Percentiles rank a stretch among this genome's conserved stretches.
These are phyloP conservation scores for Ypsolopha scabrella DNA, from an alignment of 2,888 invertebrate species.

Conservation along the genomic window DNA sequence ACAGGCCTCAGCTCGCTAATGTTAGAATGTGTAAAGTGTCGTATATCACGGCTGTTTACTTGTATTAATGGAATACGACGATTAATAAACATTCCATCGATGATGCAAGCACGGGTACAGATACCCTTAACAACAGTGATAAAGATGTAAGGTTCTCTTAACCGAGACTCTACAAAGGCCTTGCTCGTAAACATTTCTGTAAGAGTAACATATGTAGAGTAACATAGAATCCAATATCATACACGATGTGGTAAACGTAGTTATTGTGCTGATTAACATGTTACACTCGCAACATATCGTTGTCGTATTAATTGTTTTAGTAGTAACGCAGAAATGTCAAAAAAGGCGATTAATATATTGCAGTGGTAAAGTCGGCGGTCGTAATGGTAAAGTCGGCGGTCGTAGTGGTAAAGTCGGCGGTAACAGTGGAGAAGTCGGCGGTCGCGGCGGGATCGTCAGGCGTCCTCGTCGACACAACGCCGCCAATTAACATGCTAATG, in stretches of 20 bases:
- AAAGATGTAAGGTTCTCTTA: not conserved
- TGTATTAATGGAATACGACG: constrained; percentile 25
- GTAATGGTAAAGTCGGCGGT: constrained; percentile 11
- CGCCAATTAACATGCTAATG: constrained; percentile 66
- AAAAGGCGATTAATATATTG: constrained; percentile 19
- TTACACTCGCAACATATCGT: not conserved
- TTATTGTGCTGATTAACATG: not conserved
- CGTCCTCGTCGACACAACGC: constrained; percentile 14
- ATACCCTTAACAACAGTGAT: not conserved
- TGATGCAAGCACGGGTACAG: constrained; percentile 28
- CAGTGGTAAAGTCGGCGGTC: no score
- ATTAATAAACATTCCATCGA: constrained; percentile 45
- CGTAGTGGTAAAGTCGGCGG: no score
- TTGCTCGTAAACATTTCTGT: no score
- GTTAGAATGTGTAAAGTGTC: constrained; percentile 61
- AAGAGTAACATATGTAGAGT: no score
- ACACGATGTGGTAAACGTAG: not conserved
- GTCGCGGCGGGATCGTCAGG: constrained; percentile 15
- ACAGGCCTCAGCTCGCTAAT: constrained; percentile 47
- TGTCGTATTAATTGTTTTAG: not conserved
- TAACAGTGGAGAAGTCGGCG: constrained; percentile 11
- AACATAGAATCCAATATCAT: no score
- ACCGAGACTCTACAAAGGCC: no score
- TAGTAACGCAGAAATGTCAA: constrained; percentile 19
- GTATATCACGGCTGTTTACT: constrained; percentile 60